Percentiles rank a stretch among this genome's conserved stretches.
Evolutionary conservation across 35 echinoderm and acorn worm species (phyloP).

Genomic region (Apostichopus californicus): DNA sequence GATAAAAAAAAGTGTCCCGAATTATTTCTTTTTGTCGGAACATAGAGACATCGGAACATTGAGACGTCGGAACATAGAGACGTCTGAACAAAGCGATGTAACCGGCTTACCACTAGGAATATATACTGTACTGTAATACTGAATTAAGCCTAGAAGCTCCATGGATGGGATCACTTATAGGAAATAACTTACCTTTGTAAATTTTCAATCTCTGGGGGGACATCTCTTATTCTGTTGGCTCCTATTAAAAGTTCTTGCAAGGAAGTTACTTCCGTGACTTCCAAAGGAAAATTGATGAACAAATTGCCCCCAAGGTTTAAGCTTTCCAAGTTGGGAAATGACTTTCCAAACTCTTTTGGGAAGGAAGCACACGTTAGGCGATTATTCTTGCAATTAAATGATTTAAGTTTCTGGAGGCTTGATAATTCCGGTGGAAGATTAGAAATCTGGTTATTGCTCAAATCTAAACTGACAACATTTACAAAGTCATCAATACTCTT

Average conservation of each 20-base stretch:
- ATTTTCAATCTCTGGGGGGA: constrained; percentile 73
- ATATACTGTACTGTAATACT: too few relatives aligned
- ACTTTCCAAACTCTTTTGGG: constrained; percentile 82
- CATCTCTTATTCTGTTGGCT: constrained; percentile 74
- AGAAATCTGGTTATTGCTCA: constrained; percentile 79
- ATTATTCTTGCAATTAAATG: constrained; percentile 87
- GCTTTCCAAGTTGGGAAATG: constrained; percentile 68
- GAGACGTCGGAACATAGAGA: too few relatives aligned
- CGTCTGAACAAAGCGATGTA: too few relatives aligned
- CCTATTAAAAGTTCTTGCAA: constrained; percentile 72
- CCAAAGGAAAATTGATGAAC: constrained; percentile 77
- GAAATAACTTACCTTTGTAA: constrained; percentile 63
- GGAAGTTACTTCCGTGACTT: constrained; percentile 56
- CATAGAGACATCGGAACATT: too few relatives aligned
- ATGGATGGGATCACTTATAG: not conserved
- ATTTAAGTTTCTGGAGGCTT: constrained; percentile 54
- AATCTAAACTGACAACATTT: constrained; percentile 74
- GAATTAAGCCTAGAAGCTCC: too few relatives aligned
- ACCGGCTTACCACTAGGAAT: too few relatives aligned
- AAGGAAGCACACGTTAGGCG: constrained; percentile 73
- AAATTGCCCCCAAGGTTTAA: constrained; percentile 88
- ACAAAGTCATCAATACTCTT: constrained; percentile 50
- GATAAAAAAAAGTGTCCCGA: too few relatives aligned
- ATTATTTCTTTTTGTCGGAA: too few relatives aligned
- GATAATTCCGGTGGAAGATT: constrained; percentile 78